Evolutionary conservation across 2,113 vertebrate genomes (phyloP).

Genomic region (Galbula dea): DNA sequence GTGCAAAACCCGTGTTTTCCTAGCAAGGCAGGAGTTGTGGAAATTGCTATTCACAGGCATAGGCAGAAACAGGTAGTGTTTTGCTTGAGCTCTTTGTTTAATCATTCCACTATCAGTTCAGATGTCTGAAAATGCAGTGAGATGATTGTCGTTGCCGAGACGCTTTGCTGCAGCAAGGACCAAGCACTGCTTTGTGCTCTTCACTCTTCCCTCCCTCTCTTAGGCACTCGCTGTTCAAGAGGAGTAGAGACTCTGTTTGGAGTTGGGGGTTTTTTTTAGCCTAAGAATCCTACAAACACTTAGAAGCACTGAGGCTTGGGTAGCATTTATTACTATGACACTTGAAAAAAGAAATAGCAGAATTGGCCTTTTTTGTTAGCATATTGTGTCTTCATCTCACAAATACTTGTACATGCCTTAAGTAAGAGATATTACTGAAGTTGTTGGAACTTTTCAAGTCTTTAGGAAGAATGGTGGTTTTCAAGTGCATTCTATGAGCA

Average conservation of each 20-base stretch:
- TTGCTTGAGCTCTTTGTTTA: not conserved
- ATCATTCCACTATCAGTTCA: not conserved
- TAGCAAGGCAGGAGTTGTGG: not conserved
- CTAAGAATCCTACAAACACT: not conserved
- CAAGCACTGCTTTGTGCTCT: not conserved
- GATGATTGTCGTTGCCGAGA: not conserved
- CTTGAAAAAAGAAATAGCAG: not conserved
- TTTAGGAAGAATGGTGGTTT: not conserved
- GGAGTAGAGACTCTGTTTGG: not conserved
- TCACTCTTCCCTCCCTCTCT: not conserved
- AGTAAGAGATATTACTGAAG: not conserved
- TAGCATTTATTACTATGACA: not conserved
- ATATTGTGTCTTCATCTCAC: not conserved
- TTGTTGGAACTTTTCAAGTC: not conserved
- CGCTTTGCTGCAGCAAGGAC: not conserved
- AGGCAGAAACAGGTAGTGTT: not conserved
- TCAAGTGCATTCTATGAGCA: not conserved
- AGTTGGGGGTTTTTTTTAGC: not conserved
- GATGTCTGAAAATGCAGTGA: too few species aligned
- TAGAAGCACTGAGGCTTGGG: not conserved
- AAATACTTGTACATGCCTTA: not conserved
- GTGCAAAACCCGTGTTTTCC: too few species aligned
- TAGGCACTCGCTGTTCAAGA: not conserved
- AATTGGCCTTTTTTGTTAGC: not conserved
- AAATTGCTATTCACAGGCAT: not conserved